phyloP scores from a whole-genome alignment of 92 coral and sea anemone species.

The Meandrina meandrites region DNA sequence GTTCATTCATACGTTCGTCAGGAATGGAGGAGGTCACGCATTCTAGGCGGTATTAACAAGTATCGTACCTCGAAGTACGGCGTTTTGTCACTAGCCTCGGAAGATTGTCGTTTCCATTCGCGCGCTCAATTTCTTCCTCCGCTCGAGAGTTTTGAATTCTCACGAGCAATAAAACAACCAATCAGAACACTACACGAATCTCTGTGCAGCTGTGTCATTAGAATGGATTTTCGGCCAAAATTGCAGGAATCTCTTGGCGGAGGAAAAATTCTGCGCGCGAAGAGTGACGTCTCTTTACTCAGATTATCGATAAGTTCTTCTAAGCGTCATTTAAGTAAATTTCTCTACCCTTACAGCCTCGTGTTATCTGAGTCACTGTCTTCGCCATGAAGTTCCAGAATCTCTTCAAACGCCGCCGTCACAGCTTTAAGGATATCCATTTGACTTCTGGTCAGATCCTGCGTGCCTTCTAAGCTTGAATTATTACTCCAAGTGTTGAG shows the following conservation, averaged over 20 bases:
- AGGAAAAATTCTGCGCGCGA: neutral
- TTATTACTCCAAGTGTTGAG: neutral
- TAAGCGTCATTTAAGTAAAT: too few relatives aligned
- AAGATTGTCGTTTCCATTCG: neutral
- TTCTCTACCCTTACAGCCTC: constrained; percentile 26
- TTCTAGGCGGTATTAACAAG: neutral
- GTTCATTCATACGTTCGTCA: neutral
- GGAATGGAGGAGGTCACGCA: neutral
- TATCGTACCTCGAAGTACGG: neutral
- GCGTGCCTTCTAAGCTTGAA: constrained; percentile 10
- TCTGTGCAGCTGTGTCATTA: neutral
- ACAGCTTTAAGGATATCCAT: constrained; percentile 81
- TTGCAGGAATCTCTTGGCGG: neutral
- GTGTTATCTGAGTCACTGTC: constrained; percentile 69
- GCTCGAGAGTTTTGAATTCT: neutral
- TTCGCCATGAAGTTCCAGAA: constrained; percentile 66
- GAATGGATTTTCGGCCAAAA: neutral
- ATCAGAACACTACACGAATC: neutral
- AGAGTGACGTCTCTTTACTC: neutral
- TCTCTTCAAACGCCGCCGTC: constrained; percentile 79
- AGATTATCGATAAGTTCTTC: neutral
- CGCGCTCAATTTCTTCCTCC: neutral
- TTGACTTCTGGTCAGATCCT: constrained; percentile 71
- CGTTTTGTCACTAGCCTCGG: neutral
- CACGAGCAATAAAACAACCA: neutral